Evolutionary conservation across 2,113 vertebrate genomes (phyloP).

Genomic region (Pycnonotus jocosus): DNA sequence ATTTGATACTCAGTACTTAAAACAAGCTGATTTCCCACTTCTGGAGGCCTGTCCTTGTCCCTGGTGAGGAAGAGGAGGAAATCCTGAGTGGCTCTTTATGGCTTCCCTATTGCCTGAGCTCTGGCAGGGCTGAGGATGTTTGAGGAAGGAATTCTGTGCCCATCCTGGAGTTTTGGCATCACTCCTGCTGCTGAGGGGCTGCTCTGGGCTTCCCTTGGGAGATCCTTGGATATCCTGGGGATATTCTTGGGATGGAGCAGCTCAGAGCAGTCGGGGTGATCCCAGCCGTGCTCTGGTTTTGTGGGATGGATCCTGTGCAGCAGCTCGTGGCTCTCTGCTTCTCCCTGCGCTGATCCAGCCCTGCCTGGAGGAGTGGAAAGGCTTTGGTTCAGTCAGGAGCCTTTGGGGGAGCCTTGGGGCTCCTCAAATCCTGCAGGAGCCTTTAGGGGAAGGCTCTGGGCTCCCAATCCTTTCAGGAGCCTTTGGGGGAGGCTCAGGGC

Average conservation of each 20-base stretch:
- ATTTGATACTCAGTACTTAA: not conserved
- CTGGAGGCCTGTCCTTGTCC: not conserved
- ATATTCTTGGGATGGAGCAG: not conserved
- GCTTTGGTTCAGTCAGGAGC: not conserved
- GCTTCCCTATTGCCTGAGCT: not conserved
- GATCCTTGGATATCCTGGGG: rapidly evolving
- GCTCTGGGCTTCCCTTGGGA: rapidly evolving
- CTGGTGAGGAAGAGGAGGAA: conserved; percentile 25
- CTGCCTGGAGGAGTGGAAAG: rapidly evolving
- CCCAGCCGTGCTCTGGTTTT: rapidly evolving
- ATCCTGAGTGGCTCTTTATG: not conserved
- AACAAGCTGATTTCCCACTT: not conserved
- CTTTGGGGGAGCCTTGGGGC: not conserved
- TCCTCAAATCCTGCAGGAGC: not conserved
- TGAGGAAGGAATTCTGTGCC: rapidly evolving
- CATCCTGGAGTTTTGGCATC: rapidly evolving
- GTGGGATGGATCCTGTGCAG: not conserved
- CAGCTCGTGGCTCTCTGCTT: not conserved
- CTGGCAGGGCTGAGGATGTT: rapidly evolving
- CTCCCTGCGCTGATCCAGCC: rapidly evolving
- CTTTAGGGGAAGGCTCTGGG: rapidly evolving
- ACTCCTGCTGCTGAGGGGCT: not conserved
- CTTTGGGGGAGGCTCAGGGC: not conserved
- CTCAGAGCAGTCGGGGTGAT: rapidly evolving
- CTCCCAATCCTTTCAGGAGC: not conserved